Evolutionary conservation across 2,113 vertebrate species (phyloP).

Genomic region (Seriola rivoliana): DNA sequence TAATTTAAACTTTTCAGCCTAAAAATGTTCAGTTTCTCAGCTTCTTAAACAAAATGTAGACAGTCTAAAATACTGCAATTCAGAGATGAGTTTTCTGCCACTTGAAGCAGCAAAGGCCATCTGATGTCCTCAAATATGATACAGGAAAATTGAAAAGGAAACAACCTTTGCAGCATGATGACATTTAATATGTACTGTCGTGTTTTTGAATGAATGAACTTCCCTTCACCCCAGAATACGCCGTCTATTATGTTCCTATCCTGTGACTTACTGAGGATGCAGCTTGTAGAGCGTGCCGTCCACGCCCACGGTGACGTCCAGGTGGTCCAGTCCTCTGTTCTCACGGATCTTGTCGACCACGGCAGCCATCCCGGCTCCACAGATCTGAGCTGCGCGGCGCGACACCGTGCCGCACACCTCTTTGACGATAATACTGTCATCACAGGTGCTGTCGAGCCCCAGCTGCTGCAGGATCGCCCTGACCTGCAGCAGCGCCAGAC

Average conservation of each 20-base stretch:
- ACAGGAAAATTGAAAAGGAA: too few relatives aligned
- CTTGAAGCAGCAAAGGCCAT: too few relatives aligned
- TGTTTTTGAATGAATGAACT: slow-evolving; percentile 1
- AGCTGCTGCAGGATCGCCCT: slow-evolving; percentile 95
- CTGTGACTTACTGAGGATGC: slow-evolving; percentile 92
- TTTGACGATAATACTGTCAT: slow-evolving; percentile 99
- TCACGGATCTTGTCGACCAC: slow-evolving; percentile 98
- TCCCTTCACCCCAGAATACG: not conserved
- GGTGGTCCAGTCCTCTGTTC: slow-evolving; percentile 91
- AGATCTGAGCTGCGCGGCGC: slow-evolving; percentile 91
- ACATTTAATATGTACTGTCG: not conserved
- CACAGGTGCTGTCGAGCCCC: slow-evolving; percentile 97
- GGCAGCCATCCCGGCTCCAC: slow-evolving; percentile 96
- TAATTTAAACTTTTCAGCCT: not conserved
- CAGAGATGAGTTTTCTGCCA: too few relatives aligned
- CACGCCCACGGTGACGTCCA: slow-evolving; percentile 95
- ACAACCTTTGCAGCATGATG: not conserved
- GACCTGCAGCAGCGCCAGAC: slow-evolving; percentile 97
- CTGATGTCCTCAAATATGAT: too few relatives aligned
- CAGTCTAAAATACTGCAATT: too few relatives aligned
- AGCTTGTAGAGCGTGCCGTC: slow-evolving; percentile 98
- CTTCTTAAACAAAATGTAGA: too few relatives aligned
- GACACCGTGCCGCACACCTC: slow-evolving; percentile 94
- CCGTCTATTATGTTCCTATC: not conserved
- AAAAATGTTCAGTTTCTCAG: too few relatives aligned